Evolutionary conservation across 2,888 invertebrate genomes (phyloP).

Genomic region (Ophion ventricosus): DNA sequence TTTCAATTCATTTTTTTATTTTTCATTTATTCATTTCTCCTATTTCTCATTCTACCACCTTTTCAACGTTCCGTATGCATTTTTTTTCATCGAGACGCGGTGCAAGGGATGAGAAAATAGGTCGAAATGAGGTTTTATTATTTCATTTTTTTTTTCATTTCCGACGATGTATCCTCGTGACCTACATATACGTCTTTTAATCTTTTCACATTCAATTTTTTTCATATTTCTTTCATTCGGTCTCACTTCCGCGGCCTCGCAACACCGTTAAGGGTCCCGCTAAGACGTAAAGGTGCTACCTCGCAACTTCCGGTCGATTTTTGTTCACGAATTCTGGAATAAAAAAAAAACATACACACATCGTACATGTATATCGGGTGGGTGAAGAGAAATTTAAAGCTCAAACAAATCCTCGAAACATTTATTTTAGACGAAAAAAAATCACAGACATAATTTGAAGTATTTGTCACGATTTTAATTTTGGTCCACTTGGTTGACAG

Average conservation of each 20-base stretch:
- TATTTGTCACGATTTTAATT: no score
- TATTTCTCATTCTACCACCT: no score
- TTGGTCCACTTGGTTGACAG: no score
- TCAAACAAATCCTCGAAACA: no score
- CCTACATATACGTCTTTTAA: slow-evolving; percentile 20
- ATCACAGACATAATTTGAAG: no score
- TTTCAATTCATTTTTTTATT: no score
- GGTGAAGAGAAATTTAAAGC: no score
- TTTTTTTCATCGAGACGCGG: no score
- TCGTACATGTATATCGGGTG: background rate
- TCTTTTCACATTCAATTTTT: background rate
- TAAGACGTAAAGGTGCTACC: slow-evolving; percentile 59
- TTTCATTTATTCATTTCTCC: no score
- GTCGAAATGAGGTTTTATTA: background rate
- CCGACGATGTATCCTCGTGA: slow-evolving; percentile 21
- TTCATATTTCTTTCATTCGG: slow-evolving; percentile 51
- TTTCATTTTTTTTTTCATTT: slow-evolving; percentile 27
- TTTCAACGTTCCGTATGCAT: no score
- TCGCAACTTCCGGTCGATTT: slow-evolving; percentile 39
- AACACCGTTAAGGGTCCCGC: slow-evolving; percentile 70
- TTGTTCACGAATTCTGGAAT: slow-evolving; percentile 32
- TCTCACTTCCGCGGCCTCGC: slow-evolving; percentile 58
- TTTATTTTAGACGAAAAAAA: no score
- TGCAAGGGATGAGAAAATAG: slow-evolving; percentile 6
- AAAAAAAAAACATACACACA: slow-evolving; percentile 30